These are phyloP conservation scores for Plutomurus gul DNA, from an alignment of 1,140 invertebrate genomes.

Conservation along the genomic window DNA sequence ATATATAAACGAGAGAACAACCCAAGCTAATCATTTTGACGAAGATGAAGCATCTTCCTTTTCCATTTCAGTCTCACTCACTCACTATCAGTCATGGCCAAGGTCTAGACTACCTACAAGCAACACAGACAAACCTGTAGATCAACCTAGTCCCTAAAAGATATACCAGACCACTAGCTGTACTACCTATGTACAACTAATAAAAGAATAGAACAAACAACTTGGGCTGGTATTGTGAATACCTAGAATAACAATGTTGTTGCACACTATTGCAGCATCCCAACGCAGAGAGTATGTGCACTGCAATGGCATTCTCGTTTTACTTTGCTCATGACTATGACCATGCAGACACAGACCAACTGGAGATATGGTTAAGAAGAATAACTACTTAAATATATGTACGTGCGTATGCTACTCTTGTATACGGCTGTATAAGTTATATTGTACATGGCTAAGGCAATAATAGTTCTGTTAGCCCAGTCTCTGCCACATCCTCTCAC, in stretches of 20 bases:
- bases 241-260: too few species aligned
- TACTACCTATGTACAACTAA: too few species aligned
- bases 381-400: too few species aligned
- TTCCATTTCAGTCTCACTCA: neutral
- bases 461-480: neutral
- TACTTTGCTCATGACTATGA: too few species aligned
- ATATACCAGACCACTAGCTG: too few species aligned
- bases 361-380: too few species aligned
- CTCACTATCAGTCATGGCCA: conserved; percentile 15
- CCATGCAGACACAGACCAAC: too few species aligned
- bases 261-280: neutral
- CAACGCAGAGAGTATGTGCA: neutral
- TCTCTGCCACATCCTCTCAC: neutral
- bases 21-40: conserved; percentile 34
- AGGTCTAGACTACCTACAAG: conserved; percentile 4
- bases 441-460: neutral
- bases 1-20: conserved; percentile 4
- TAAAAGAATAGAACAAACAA: too few species aligned
- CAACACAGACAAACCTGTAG: neutral
- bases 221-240: too few species aligned
- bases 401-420: neutral
- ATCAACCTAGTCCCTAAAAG: too few species aligned
- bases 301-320: too few species aligned
- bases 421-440: neutral
- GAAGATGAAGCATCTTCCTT: conserved; percentile 36